Conservation (phyloP, 2,888 invertebrate species). For the Orthosia gracilis region DNA sequence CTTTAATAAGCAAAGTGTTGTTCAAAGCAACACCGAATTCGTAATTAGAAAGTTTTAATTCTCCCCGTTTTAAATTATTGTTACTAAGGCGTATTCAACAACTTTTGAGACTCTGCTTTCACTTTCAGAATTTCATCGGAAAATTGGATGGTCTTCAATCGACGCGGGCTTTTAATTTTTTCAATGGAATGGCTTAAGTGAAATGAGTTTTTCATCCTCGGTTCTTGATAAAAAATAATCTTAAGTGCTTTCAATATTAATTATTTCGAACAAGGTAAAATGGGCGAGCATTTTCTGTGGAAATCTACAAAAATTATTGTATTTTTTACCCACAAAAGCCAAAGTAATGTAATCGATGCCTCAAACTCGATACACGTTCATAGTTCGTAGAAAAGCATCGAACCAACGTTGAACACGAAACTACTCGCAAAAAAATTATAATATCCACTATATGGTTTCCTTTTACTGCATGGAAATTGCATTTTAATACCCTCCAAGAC, state of each 20-base stretch:
- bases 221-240: slow-evolving; percentile 19
- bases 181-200: slow-evolving; percentile 27
- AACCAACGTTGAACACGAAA: neutral
- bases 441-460: neutral
- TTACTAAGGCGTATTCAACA: slow-evolving; percentile 14
- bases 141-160: slow-evolving; percentile 36
- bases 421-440: neutral
- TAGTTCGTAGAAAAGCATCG: neutral
- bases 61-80: slow-evolving; percentile 37
- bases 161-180: slow-evolving; percentile 29
- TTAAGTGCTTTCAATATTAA: slow-evolving; percentile 30
- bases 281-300: neutral
- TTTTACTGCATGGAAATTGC: neutral
- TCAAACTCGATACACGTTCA: neutral
- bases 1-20: slow-evolving; percentile 39
- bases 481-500: slow-evolving; percentile 27
- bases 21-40: slow-evolving; percentile 49
- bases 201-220: slow-evolving; percentile 27
- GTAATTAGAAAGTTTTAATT: slow-evolving; percentile 59
- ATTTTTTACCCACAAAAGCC: neutral
- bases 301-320: neutral
- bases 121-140: slow-evolving; percentile 27
- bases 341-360: neutral
- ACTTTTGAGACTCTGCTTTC: slow-evolving; percentile 18
- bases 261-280: slow-evolving; percentile 27